Base-by-base conservation (phyloP, 2,113 vertebrate genomes). In the Marmota flaviventris region DNA sequence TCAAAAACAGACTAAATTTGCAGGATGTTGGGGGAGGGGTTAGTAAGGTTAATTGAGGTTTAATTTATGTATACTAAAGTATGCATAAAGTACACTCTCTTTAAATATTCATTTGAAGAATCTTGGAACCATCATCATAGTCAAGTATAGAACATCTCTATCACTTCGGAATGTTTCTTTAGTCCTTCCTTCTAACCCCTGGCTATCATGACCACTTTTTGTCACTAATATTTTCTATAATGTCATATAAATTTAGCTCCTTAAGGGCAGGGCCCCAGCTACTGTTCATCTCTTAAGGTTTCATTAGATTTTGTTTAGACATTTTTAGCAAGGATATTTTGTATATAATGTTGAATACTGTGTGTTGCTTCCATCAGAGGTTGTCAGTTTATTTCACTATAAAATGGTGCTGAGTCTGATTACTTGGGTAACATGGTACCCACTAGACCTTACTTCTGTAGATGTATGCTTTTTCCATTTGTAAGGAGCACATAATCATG, bases 1-100 rank as follows among this genome's bases (percentile, higher is more conserved):
- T 81, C 6, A 88, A 84, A 69, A 87, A n/a, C 3, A 63, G n/a
- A 70, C 69, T 89, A 85, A 95, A 85, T 32, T 37, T 75, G 69
- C 29, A 65, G 11, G 18, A 86, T 90, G 70, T 76, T 8, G 6
- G 34, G 53, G 34, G 18, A n/a, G 72, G 13, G 32, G 12, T n/a
- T 37, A 27, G 11, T n/a, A 32, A 27, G 11, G 42, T 88, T 96
- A 85, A 85, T 91, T 0, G 12, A 89, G 39, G 16, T 73, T 92
- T 90, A 96, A 95, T 96, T 95, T 90, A 83, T 3, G 42, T 91
- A 39, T 4, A 77, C 37, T 92, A 94, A 84, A 92, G 88, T 91
- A 91, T 4, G 34, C 16, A 42, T 92, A 94, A 84, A 92, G 88
- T 91, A 91, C 5, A 42, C 16, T 10, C 34, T 92, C 58, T 56